phyloP scores from a whole-genome alignment of 2,113 vertebrate species.

The Psittacara wagleri region DNA sequence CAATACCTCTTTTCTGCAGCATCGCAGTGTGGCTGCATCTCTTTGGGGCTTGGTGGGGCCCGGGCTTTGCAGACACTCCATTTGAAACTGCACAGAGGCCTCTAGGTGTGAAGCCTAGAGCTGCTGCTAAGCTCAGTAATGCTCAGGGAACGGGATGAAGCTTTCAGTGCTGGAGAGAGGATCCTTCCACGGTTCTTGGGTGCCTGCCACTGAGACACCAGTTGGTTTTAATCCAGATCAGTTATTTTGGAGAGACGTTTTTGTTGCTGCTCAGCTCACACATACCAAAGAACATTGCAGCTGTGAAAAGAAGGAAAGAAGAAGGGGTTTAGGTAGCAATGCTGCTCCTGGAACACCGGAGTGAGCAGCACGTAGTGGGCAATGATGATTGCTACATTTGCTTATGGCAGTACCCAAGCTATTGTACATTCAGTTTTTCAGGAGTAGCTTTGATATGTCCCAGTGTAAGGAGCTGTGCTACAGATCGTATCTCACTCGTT shows the following conservation, averaged over 20 bases:
- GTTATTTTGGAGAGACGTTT: neutral
- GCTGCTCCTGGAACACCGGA: neutral
- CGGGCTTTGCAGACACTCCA: neutral
- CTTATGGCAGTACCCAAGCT: neutral
- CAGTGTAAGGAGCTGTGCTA: neutral
- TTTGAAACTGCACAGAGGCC: neutral
- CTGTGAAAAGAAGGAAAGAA: neutral
- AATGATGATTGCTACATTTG: accelerated
- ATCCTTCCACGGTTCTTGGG: neutral
- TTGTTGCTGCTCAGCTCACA: neutral
- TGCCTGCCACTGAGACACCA: neutral
- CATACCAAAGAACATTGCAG: neutral
- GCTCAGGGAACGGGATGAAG: neutral
- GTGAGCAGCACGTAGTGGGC: neutral
- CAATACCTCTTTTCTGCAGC: neutral
- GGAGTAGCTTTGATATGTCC: neutral
- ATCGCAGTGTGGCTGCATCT: neutral
- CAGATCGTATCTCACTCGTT: neutral
- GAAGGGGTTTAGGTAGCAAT: neutral
- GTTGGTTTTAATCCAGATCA: neutral
- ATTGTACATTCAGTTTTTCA: neutral
- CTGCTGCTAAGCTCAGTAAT: neutral
- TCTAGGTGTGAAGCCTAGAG: neutral
- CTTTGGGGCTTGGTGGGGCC: neutral
- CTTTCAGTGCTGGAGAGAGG: neutral